A percentile compares a stretch with the other conserved stretches of the same genome.
These are phyloP conservation scores for Esox niger DNA, from an alignment of 2,113 vertebrate genomes.

Conservation along the genomic window DNA sequence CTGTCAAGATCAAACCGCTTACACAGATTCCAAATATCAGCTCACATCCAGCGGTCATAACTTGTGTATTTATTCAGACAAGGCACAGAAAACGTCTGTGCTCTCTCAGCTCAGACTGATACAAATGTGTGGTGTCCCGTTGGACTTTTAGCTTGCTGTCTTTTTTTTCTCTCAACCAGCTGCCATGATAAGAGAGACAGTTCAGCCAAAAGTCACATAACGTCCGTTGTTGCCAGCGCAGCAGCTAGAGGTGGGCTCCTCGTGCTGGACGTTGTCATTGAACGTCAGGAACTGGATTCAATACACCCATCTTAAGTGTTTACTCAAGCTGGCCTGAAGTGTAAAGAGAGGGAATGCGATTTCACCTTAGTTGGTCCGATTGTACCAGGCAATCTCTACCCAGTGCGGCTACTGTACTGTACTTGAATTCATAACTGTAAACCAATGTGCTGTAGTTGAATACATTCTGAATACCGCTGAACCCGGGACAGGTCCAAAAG, in stretches of 20 bases:
- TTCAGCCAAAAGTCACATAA: constrained; percentile 41
- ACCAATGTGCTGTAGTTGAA: too few relatives aligned
- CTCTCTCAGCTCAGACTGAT: constrained; percentile 30
- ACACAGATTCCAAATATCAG: constrained; percentile 31
- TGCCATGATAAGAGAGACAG: constrained; percentile 34
- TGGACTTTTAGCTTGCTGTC: constrained; percentile 24
- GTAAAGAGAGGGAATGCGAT: too few relatives aligned
- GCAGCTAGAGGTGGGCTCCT: neutral
- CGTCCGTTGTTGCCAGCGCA: neutral
- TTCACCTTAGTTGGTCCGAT: too few relatives aligned
- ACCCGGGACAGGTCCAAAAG: too few relatives aligned
- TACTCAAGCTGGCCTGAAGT: too few relatives aligned
- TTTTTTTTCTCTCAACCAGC: constrained; percentile 25
- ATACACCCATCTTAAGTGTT: too few relatives aligned
- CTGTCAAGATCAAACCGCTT: constrained; percentile 15
- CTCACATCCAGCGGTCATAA: neutral
- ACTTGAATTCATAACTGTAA: too few relatives aligned
- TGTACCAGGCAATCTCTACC: too few relatives aligned
- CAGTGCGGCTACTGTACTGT: too few relatives aligned
- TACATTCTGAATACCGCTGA: too few relatives aligned
- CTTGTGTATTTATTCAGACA: constrained; percentile 60
- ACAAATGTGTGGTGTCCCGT: constrained; percentile 14
- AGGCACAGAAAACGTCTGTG: constrained; percentile 39
- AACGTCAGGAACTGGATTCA: constrained; percentile 11
- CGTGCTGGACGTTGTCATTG: neutral